These are phyloP conservation scores for Philotrypesis tridentata DNA, from an alignment of 1,140 invertebrate genomes.

Conservation along the genomic window DNA sequence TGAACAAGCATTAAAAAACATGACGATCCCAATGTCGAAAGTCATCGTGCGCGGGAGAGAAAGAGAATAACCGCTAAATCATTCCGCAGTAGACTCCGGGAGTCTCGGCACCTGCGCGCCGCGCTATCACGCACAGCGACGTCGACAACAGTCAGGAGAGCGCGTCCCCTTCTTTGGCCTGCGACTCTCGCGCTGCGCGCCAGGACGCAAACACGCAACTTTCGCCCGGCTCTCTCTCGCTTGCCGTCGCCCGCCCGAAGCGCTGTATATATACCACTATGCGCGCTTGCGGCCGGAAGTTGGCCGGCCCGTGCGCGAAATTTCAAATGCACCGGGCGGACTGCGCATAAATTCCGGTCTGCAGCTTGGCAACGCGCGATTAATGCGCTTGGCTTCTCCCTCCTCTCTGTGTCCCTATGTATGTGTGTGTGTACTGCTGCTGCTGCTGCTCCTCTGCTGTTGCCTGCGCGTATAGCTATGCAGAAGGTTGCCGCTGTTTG, in stretches of 20 bases:
- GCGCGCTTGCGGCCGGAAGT: slow-evolving; percentile 52
- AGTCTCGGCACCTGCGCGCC: background rate
- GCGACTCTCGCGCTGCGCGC: too few species aligned
- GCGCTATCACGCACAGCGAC: too few species aligned
- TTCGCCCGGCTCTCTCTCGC: too few species aligned
- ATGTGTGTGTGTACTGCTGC: background rate
- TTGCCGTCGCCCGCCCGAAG: background rate
- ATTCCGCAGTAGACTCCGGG: background rate
- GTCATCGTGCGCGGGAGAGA: too few species aligned
- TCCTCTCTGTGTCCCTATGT: background rate
- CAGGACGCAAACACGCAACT: background rate
- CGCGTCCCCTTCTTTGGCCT: too few species aligned
- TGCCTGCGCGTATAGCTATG: background rate
- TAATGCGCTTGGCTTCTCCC: slow-evolving; percentile 43
- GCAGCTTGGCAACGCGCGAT: slow-evolving; percentile 50
- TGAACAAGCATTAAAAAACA: too few species aligned
- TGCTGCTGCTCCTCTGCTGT: background rate
- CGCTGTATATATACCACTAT: background rate
- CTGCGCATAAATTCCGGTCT: slow-evolving; percentile 60
- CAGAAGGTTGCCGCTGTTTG: background rate
- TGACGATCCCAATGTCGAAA: too few species aligned
- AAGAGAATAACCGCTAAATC: background rate
- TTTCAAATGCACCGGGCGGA: slow-evolving; percentile 62
- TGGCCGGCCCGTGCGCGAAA: slow-evolving; percentile 51
- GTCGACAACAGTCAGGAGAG: too few species aligned